Percentiles rank a stretch among this genome's conserved stretches.
These are phyloP conservation scores for Empis stercorea DNA, from an alignment of 2,888 invertebrate genomes.

Conservation along the genomic window DNA sequence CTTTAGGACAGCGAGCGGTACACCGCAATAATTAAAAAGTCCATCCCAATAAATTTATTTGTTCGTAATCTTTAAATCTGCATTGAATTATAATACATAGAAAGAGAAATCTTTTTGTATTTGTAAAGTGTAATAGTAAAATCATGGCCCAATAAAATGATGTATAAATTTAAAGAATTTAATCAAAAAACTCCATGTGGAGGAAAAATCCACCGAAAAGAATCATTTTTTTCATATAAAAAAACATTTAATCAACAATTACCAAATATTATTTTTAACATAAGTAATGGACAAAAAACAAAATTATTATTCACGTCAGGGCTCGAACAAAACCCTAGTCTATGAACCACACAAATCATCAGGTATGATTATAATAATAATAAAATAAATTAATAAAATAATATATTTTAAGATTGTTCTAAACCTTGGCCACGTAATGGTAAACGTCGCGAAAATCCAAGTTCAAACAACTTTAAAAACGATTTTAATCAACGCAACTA, in stretches of 20 bases:
- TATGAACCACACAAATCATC: constrained; percentile 63
- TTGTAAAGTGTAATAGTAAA: constrained; percentile 18
- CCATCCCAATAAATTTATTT: too few species aligned
- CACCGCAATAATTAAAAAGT: too few species aligned
- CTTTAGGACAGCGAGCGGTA: too few species aligned
- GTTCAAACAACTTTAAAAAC: constrained; percentile 43
- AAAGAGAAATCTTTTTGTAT: constrained; percentile 12
- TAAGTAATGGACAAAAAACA: constrained; percentile 58
- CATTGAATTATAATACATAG: too few species aligned
- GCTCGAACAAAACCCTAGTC: constrained; percentile 54
- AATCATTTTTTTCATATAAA: constrained; percentile 16
- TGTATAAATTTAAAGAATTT: constrained; percentile 30
- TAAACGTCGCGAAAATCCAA: constrained; percentile 33
- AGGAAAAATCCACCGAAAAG: constrained; percentile 26
- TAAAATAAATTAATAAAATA: background rate
- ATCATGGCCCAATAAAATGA: constrained; percentile 37
- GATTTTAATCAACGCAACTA: constrained; percentile 51
- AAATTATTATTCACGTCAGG: constrained; percentile 51
- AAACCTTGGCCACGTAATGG: constrained; percentile 25
- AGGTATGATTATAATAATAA: constrained; percentile 37
- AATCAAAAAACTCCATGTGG: constrained; percentile 33
- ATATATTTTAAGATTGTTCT: constrained; percentile 1
- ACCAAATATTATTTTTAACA: background rate
- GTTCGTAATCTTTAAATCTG: too few species aligned
- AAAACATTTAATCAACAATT: constrained; percentile 12